Conservation (phyloP, 2,797 vertebrate genomes). For the Ibycter americanus region DNA sequence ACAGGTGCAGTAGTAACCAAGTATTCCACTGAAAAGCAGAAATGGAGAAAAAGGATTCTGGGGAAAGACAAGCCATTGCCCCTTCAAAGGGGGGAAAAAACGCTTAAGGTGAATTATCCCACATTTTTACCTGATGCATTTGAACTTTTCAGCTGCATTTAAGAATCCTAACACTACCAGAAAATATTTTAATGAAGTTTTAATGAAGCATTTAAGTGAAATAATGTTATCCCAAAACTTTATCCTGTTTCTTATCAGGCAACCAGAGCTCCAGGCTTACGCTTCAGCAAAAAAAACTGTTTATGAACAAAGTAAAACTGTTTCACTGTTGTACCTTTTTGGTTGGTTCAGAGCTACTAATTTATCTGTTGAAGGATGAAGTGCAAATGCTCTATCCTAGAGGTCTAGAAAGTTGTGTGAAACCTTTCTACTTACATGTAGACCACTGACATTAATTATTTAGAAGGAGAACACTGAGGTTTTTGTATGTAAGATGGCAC, state of each 20-base stretch:
- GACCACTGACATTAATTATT: background rate
- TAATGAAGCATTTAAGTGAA: background rate
- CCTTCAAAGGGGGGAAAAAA: background rate
- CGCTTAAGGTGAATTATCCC: background rate
- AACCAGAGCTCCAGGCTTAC: background rate
- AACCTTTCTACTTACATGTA: background rate
- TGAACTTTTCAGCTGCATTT: background rate
- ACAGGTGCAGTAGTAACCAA: background rate
- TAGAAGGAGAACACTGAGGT: background rate
- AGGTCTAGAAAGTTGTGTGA: background rate
- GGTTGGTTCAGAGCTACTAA: background rate
- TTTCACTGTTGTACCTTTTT: accelerated
- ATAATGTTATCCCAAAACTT: background rate
- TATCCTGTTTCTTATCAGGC: background rate
- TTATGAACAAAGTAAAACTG: background rate
- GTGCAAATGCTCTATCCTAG: background rate
- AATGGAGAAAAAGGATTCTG: background rate
- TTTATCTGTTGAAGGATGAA: background rate
- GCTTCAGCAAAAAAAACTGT: background rate
- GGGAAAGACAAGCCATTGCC: background rate
- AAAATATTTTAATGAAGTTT: background rate
- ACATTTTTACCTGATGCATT: background rate
- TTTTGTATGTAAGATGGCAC: background rate
- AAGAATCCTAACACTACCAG: background rate
- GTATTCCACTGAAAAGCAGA: background rate